Evolutionary conservation across 1,140 invertebrate genomes (phyloP).

Genomic region (Zaprionus lachaisei): DNA sequence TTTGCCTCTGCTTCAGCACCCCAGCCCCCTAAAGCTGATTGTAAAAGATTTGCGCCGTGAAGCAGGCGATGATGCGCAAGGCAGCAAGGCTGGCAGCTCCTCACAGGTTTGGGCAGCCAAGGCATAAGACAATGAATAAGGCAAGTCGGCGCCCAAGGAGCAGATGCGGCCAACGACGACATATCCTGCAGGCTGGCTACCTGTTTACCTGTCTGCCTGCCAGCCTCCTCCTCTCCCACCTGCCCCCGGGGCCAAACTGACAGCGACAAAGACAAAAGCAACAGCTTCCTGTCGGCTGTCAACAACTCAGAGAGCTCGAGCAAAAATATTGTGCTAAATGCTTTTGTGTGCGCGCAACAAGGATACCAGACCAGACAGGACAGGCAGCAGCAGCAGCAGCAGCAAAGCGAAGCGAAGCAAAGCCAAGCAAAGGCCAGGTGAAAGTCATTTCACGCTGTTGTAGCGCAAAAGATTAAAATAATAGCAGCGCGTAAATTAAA

Average conservation of each 20-base stretch:
- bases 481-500: conserved; percentile 83
- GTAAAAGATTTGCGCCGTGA: conserved; percentile 72
- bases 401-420: not conserved
- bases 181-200: conserved; percentile 13
- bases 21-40: conserved; percentile 53
- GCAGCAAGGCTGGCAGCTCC: not conserved
- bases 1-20: not conserved
- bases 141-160: not conserved
- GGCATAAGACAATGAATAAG: conserved; percentile 2
- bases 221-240: not conserved
- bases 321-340: conserved; percentile 67
- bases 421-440: conserved; percentile 60
- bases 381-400: not conserved
- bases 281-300: conserved; percentile 35
- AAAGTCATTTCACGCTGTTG: conserved; percentile 82
- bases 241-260: conserved; percentile 16
- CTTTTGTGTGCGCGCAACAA: conserved; percentile 45
- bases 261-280: conserved; percentile 32
- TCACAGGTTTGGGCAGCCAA: not conserved
- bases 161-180: conserved; percentile 7
- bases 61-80: conserved; percentile 73
- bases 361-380: conserved; percentile 4
- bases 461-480: conserved; percentile 83
- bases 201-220: conserved; percentile 8
- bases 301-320: conserved; percentile 22